Conservation (phyloP, 2,888 invertebrate species). For the Diogma glabrata region DNA sequence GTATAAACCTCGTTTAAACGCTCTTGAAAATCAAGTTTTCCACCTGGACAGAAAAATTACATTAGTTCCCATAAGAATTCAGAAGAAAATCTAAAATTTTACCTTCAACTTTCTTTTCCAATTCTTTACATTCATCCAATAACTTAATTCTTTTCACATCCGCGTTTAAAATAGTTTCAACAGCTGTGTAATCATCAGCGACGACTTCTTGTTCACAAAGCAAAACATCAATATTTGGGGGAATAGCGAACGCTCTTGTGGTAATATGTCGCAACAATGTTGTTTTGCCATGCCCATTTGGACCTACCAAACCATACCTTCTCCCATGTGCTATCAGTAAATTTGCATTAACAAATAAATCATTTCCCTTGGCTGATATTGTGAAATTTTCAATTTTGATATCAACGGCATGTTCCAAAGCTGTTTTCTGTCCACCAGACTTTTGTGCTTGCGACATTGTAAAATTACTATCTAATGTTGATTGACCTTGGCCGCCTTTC, state of each 20-base stretch:
- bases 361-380: slow-evolving; percentile 94
- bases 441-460: slow-evolving; percentile 79
- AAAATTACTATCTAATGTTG: slow-evolving; percentile 86
- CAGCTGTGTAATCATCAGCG: slow-evolving; percentile 86
- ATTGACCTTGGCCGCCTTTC: slow-evolving; percentile 81
- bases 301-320: slow-evolving; percentile 95
- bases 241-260: slow-evolving; percentile 81
- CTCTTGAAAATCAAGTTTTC: slow-evolving; percentile 61
- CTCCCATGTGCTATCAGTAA: slow-evolving; percentile 86
- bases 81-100: no score
- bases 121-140: slow-evolving; percentile 67
- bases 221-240: slow-evolving; percentile 87
- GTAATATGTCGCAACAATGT: slow-evolving; percentile 90
- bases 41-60: slow-evolving; percentile 33
- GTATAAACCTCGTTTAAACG: slow-evolving; percentile 84
- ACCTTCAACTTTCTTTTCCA: slow-evolving; percentile 59
- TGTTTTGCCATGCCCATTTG: slow-evolving; percentile 99
- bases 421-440: slow-evolving; percentile 61
- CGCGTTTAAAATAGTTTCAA: slow-evolving; percentile 85
- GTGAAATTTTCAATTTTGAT: slow-evolving; percentile 98
- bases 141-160: slow-evolving; percentile 80
- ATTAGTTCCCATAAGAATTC: not conserved
- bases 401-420: slow-evolving; percentile 86
- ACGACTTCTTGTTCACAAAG: slow-evolving; percentile 98
- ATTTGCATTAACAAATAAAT: slow-evolving; percentile 92